Evolutionary conservation across 2,888 invertebrate species (phyloP), one percentile per base, ranked within the genome.

Genomic region (Cephus pygmeus): DNA sequence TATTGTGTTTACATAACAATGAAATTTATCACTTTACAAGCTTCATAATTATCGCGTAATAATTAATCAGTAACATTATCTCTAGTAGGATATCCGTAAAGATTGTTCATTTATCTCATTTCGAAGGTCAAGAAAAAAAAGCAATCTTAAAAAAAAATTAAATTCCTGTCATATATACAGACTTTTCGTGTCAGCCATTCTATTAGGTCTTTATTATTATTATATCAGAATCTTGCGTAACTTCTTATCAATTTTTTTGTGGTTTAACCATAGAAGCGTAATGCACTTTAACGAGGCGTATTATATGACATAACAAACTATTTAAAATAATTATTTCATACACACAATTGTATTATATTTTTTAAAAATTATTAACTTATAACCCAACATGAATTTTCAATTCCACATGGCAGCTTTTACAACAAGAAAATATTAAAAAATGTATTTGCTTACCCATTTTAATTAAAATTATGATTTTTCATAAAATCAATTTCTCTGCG

Each of bases 1-100:
- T 69, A 35, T 33, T 15, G 12, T 36, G 12, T 35, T 36, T 71
- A 36, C 15, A 15, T 12, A 71, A 12, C 1, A 0, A 33, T 33
- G 33, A 9, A 9, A 12, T 71, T 31, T 12, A 11, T 71, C 12
- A 1, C 1, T 0, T 2, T 30, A 31, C 71, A 12, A 6, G 3
- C 15, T 71, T 34, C 6, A 3, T 15, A 33, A 33, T 71, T 33
- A 12, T 12, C 33, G 23, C 12, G 2, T 31, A 31, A 71, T 31
- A 71, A 33, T 3, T 31, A 1, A n/a, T 71, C 30, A 33, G 0
- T 23, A 15, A 15, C 31, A 30, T 69, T 69, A 31, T 71, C 31
- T 31, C 11, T 15, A 31, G 0, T 34, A 74, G 73, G 77, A 77
- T 56, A 68, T 74, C 34, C 73, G 69, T 30, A 31, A 34, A 73